phyloP scores from a whole-genome alignment of 2,797 vertebrate species.

The Sebastes trivittatus region DNA sequence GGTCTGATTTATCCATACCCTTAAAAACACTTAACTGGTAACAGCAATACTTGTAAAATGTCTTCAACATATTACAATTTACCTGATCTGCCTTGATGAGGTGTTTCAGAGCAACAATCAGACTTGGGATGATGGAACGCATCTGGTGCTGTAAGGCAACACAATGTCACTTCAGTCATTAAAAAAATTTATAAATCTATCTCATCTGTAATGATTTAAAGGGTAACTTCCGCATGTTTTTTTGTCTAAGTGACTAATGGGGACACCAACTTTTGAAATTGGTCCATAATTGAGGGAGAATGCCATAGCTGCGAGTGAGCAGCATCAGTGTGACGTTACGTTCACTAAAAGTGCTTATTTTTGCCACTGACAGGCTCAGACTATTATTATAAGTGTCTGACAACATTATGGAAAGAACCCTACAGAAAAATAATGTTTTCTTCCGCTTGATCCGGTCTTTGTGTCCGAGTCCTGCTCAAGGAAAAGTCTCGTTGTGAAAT shows the following conservation, averaged over 20 bases:
- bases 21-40: not conserved
- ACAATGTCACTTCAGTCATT: not conserved
- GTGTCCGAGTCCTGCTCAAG: no score
- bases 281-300: not conserved
- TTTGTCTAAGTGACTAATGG: not conserved
- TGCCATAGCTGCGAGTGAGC: not conserved
- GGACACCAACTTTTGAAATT: not conserved
- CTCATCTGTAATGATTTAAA: not conserved
- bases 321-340: not conserved
- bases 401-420: no score
- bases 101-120: conserved; percentile 84
- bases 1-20: not conserved
- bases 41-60: not conserved
- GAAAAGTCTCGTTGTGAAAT: no score
- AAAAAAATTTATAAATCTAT: not conserved
- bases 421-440: no score
- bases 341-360: no score
- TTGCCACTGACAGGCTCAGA: no score
- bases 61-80: not conserved
- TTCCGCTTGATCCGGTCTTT: no score
- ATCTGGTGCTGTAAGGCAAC: conserved; percentile 81
- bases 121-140: conserved; percentile 84
- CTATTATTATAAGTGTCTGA: no score
- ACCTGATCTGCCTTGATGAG: conserved; percentile 89
- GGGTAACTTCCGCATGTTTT: not conserved